phyloP scores from a whole-genome alignment of 2,113 vertebrate genomes.

The Regulus satrapa region DNA sequence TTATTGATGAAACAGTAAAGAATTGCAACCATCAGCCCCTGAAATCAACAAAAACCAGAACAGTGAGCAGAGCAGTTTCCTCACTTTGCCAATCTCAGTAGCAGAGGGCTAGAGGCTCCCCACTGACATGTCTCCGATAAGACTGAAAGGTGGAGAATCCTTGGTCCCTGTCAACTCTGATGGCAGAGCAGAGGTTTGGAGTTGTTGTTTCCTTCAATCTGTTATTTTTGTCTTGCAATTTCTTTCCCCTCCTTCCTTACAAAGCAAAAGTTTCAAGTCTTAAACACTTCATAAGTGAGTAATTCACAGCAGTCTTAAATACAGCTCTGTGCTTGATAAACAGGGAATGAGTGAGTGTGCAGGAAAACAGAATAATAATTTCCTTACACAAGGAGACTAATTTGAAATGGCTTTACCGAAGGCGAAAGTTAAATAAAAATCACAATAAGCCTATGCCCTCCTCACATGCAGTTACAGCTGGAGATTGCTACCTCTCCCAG shows the following conservation, averaged over 20 bases:
- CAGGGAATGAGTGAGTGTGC: background rate
- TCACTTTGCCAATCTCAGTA: background rate
- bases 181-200: background rate
- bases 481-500: background rate
- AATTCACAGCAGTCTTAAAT: background rate
- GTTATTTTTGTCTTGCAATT: background rate
- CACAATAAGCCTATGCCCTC: background rate
- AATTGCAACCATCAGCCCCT: slow-evolving; percentile 87
- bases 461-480: background rate
- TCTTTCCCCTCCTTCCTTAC: background rate
- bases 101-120: background rate
- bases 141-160: background rate
- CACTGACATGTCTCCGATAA: background rate
- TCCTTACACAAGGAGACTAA: background rate
- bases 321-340: background rate
- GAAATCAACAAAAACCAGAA: slow-evolving; percentile 4
- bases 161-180: background rate
- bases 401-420: background rate
- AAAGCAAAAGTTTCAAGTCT: background rate
- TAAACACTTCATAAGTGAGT: background rate
- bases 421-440: slow-evolving; percentile 3
- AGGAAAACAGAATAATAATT: background rate
- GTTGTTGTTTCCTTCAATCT: background rate
- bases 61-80: background rate
- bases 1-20: slow-evolving; percentile 89